Evolutionary conservation across 2,113 vertebrate species (phyloP).

Genomic region (Albula glossodonta): DNA sequence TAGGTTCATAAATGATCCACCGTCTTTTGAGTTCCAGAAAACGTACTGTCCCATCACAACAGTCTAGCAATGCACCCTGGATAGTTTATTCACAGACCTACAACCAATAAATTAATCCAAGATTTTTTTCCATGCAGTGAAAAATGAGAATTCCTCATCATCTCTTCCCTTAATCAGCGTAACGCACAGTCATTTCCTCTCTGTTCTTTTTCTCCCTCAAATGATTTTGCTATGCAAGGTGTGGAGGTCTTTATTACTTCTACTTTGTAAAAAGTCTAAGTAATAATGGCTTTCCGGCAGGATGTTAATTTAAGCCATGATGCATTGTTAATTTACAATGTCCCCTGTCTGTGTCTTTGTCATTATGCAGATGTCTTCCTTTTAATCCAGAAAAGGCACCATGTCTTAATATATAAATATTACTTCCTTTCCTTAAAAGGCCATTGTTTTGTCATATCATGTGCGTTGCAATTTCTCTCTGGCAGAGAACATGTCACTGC

Average conservation of each 20-base stretch:
- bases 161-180: neutral
- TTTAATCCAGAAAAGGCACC: neutral
- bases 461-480: neutral
- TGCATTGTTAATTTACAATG: slow-evolving; percentile 3
- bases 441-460: slow-evolving; percentile 2
- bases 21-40: neutral
- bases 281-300: neutral
- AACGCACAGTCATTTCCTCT: neutral
- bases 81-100: neutral
- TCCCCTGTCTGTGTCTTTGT: neutral
- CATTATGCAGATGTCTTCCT: neutral
- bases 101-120: neutral
- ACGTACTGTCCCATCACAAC: neutral
- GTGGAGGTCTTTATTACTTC: neutral
- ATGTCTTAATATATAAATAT: neutral
- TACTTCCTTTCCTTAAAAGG: neutral
- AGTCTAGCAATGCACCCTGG: neutral
- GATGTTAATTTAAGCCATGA: neutral
- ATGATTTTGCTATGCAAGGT: neutral
- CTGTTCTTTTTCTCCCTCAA: neutral
- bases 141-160: neutral
- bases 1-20: neutral
- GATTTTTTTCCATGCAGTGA: neutral
- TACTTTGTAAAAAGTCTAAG: neutral
- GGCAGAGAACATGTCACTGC: neutral